These are phyloP conservation scores for Sebastiscus albofasciatus DNA, from an alignment of 2,797 vertebrate species.

Conservation along the genomic window DNA sequence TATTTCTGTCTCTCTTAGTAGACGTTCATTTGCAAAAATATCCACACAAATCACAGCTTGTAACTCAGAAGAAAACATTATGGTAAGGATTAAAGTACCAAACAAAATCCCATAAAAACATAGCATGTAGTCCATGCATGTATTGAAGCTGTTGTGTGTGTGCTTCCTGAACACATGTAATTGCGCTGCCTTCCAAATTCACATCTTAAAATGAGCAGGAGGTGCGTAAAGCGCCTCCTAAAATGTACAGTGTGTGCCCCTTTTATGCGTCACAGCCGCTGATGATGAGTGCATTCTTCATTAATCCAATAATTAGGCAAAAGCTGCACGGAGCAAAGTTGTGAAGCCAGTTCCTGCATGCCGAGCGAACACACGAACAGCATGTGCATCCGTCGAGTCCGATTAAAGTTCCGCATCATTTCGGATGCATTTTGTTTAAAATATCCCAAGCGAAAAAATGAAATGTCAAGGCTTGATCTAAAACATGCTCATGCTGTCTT, in stretches of 20 bases:
- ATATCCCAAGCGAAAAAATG: slow-evolving; percentile 48
- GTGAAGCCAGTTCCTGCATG: slow-evolving; percentile 63
- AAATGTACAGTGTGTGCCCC: slow-evolving; percentile 58
- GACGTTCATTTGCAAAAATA: slow-evolving; percentile 81
- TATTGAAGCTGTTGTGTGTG: slow-evolving; percentile 11
- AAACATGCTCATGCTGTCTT: slow-evolving; percentile 59
- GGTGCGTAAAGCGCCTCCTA: slow-evolving; percentile 67
- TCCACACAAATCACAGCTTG: slow-evolving; percentile 83
- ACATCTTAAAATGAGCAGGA: slow-evolving; percentile 72
- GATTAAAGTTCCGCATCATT: slow-evolving; percentile 47
- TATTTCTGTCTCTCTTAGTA: slow-evolving; percentile 19
- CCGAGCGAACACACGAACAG: slow-evolving; percentile 24
- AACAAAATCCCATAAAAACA: neutral
- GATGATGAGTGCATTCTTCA: slow-evolving; percentile 55
- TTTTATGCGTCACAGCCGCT: slow-evolving; percentile 78
- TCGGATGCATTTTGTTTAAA: slow-evolving; percentile 56
- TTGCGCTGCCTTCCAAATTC: slow-evolving; percentile 64
- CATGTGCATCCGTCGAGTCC: slow-evolving; percentile 62
- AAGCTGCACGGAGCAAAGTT: slow-evolving; percentile 81
- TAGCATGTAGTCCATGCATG: neutral
- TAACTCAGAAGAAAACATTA: neutral
- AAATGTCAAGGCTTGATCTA: slow-evolving; percentile 61
- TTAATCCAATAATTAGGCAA: slow-evolving; percentile 68
- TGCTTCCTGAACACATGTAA: slow-evolving; percentile 76
- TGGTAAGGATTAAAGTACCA: neutral